phyloP scores from a whole-genome alignment of 2,888 invertebrate species.

The Dioctria rufipes region DNA sequence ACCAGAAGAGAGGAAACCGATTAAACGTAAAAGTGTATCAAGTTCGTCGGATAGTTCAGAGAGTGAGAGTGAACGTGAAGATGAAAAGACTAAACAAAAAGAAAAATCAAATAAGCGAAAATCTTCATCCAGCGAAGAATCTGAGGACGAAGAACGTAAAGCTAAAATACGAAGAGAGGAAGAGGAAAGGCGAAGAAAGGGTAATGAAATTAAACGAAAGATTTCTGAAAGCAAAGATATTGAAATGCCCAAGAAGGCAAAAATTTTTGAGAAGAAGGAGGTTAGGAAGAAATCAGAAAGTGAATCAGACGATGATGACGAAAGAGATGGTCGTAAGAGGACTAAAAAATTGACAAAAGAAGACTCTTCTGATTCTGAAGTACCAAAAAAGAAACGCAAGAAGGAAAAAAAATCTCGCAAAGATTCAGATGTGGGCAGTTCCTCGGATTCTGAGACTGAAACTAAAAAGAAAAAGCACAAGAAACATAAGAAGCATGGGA shows the following conservation, averaged over 20 bases:
- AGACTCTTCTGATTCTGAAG: slow-evolving; percentile 73
- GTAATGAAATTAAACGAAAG: slow-evolving; percentile 72
- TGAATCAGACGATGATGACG: slow-evolving; percentile 70
- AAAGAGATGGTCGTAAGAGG: neutral
- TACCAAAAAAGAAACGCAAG: slow-evolving; percentile 73
- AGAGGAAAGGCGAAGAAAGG: slow-evolving; percentile 11
- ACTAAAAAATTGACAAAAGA: slow-evolving; percentile 70
- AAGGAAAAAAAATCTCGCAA: slow-evolving; percentile 71
- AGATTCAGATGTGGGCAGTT: slow-evolving; percentile 74
- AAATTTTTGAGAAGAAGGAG: slow-evolving; percentile 44
- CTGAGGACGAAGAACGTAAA: slow-evolving; percentile 68
- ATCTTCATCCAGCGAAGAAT: slow-evolving; percentile 71
- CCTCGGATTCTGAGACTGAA: slow-evolving; percentile 78
- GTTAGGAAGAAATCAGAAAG: slow-evolving; percentile 69
- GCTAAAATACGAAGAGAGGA: slow-evolving; percentile 27
- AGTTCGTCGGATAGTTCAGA: slow-evolving; percentile 66
- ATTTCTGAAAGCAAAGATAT: slow-evolving; percentile 75
- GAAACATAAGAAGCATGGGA: slow-evolving; percentile 86
- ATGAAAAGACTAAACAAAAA: slow-evolving; percentile 73
- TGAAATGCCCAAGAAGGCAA: slow-evolving; percentile 73
- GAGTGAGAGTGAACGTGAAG: slow-evolving; percentile 70
- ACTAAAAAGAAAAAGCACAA: slow-evolving; percentile 79
- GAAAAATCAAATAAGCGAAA: slow-evolving; percentile 65
- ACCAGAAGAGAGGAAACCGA: slow-evolving; percentile 53
- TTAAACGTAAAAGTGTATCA: slow-evolving; percentile 71